These are phyloP conservation scores for Aplodontia rufa DNA, from an alignment of 2,113 vertebrate genomes.

Conservation along the genomic window DNA sequence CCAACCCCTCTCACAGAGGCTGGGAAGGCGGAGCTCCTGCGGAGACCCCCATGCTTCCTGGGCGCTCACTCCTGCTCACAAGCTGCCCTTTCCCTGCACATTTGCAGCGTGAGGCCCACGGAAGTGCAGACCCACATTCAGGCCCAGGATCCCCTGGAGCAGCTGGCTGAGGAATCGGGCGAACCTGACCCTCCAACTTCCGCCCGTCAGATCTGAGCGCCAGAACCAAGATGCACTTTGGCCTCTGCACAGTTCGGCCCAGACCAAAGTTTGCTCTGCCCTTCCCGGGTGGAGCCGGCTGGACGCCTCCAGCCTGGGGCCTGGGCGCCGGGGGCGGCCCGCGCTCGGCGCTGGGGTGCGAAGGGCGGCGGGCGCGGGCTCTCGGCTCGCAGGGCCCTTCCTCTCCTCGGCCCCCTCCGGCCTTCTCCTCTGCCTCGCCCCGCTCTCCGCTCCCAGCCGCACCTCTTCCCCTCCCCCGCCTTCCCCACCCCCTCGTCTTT, in stretches of 20 bases:
- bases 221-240: fast-evolving
- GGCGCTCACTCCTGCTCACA: neutral
- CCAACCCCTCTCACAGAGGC: neutral
- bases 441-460: no score
- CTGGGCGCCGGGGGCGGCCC: no score
- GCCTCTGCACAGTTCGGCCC: neutral
- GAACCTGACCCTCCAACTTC: neutral
- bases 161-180: fast-evolving
- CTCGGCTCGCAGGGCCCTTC: neutral
- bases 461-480: no score
- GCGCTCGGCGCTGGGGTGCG: no score
- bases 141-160: neutral
- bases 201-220: neutral
- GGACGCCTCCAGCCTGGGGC: fast-evolving
- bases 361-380: no score
- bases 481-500: no score
- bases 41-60: neutral
- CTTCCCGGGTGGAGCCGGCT: neutral
- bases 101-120: neutral
- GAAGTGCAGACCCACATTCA: neutral
- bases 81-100: neutral
- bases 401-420: neutral
- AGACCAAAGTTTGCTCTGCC: neutral
- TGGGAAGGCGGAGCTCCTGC: neutral
- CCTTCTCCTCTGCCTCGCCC: fast-evolving